Evolutionary conservation across 2,888 invertebrate genomes (phyloP), one percentile per base, ranked within the genome.

Genomic region (Eupsilia transversa): DNA sequence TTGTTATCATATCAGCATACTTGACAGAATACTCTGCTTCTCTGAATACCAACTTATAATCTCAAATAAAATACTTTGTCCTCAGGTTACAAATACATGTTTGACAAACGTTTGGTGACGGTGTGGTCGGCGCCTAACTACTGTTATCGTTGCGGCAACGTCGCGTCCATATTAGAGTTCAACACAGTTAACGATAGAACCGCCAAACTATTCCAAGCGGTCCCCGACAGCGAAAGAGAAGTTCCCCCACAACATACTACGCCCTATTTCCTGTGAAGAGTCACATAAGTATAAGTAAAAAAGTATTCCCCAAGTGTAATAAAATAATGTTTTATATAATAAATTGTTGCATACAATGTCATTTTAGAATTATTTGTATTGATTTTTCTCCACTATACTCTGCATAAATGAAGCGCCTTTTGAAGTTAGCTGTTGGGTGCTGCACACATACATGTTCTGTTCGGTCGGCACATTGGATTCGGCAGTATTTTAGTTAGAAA

Each of bases 81-180:
- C 97, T 35, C 96, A 98, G 99, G 99, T 81, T 99, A 98, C 95
- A 99, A 99, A 96, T 99, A 99, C 94, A 99, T 99, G 99, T 99
- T 99, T 94, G 98, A 99, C 91, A 98, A 99, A 89, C 98, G 98
- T 93, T 96, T 99, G 88, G 99, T 99, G 52, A 99, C 99, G 0
- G 99, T 99, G 3, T 99, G 99, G 99, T 99, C 99, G 27, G 99
- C 99, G 9, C 99, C 99, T 7, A 99, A 99, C 96, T 99, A 99
- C 95, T 99, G 99, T 95, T 99, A 99, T 94, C 98, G 99, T 41
- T 99, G 99, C 93, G 99, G 99, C 64, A 99, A 99, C 94, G 98
- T 99, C 72, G 99, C 99, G 7, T 99, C 99, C 68, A 99, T 99
- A 89, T 96, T 99, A 92, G 98, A 98, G 93, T 99, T 99, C 93